Evolutionary conservation across 2,797 vertebrate genomes (phyloP), one percentile per base, ranked within the genome.

Genomic region (Characodon lateralis): DNA sequence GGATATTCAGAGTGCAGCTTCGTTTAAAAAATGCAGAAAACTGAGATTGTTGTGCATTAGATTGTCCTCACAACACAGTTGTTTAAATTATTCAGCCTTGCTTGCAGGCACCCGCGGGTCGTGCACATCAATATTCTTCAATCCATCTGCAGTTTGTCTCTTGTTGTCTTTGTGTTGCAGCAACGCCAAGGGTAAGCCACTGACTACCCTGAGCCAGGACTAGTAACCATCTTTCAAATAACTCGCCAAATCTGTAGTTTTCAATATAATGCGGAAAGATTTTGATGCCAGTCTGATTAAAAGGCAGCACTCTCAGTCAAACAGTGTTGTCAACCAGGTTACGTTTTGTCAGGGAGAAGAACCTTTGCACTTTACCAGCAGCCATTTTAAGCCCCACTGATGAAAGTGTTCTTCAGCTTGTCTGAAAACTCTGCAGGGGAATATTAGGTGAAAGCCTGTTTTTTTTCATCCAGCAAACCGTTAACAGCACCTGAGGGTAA

Each of bases 51-150:
- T 92, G 94, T 93, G 93, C 89, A 91, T 93, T 89, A 84, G 91
- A 85, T 82, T 93, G 92, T 93, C 93, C 87, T 93, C 94, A 94
- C 93, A 92, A 94, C 94, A 95, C 94, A 94, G 92, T 93, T 94
- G 88, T 88, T 88, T 96, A 95, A 96, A 96, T 96, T 95, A 96
- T 96, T 95, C 94, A 96, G 94, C 93, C 91, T 92, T 83, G 93
- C 95, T 95, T 56, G 92, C 94, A 95, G 95, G 94, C 95, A 94
- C 94, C 94, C 91, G 93, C 92, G 91, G 94, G 95, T 96, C 91
- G 91, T 91, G 82, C 92, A 92, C 95, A 95, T 95, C 94, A 95
- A 96, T 96, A 96, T 95, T 94, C 94, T 94, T 93, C 94, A 94
- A 94, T 95, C 94, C 94, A 94, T 95, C 94, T 95, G 92, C 94